Conservation (phyloP, 35 echinoderm and acorn worm genomes). For the Amphiura filiformis region DNA sequence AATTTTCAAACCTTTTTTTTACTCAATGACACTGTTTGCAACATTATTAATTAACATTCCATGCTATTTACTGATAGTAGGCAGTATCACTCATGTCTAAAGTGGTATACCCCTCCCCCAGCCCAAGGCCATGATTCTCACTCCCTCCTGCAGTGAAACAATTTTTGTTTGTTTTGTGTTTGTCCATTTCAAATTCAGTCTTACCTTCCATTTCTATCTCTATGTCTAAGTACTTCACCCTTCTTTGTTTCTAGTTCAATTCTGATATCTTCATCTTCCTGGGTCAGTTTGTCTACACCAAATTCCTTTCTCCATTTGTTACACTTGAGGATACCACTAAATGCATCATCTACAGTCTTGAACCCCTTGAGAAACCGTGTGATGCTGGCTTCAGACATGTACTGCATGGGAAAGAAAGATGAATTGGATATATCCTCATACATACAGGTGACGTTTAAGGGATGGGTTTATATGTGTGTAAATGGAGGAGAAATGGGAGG, state of each 20-base stretch:
- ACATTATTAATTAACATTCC: no score
- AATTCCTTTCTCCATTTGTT: slow-evolving; percentile 52
- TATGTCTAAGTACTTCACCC: slow-evolving; percentile 25
- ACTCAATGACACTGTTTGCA: no score
- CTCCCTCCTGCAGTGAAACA: no score
- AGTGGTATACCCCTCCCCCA: no score
- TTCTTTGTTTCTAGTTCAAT: slow-evolving; percentile 7
- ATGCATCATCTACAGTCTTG: slow-evolving; percentile 35
- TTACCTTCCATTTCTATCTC: slow-evolving; percentile 40
- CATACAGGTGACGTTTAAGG: background rate
- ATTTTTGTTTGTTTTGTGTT: no score
- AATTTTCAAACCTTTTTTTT: no score
- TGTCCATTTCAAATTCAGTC: background rate
- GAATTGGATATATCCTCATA: background rate
- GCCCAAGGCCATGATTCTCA: no score
- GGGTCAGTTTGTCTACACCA: slow-evolving; percentile 18
- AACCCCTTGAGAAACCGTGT: slow-evolving; percentile 35
- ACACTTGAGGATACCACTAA: slow-evolving; percentile 35
- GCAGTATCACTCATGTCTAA: no score
- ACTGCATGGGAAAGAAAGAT: slow-evolving; percentile 2
- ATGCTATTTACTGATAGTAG: no score
- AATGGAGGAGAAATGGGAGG: no score
- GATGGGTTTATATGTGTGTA: no score
- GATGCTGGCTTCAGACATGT: slow-evolving; percentile 28
- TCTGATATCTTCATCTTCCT: slow-evolving; percentile 10